Percentiles rank a stretch among this genome's conserved stretches.
Evolutionary conservation across 2,113 vertebrate genomes (phyloP).

Genomic region (Laterallus jamaicensis): DNA sequence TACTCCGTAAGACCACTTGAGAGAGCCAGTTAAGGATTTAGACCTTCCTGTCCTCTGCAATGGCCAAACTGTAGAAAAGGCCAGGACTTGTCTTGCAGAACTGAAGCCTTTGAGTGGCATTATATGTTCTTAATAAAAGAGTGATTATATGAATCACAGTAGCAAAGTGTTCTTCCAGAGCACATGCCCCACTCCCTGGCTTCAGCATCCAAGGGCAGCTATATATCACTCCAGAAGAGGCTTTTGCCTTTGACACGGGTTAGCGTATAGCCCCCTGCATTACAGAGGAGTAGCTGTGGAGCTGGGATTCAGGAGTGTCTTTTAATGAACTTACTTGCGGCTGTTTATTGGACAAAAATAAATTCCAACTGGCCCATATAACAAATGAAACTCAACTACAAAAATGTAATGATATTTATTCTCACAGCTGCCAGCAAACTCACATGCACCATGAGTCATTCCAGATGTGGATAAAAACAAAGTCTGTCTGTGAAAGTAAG

Average conservation of each 20-base stretch:
- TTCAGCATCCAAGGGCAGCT: neutral
- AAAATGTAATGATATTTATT: conserved; percentile 80
- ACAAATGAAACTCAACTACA: conserved; percentile 75
- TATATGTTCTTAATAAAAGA: conserved; percentile 33
- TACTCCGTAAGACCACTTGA: neutral
- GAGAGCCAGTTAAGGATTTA: neutral
- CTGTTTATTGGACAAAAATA: conserved; percentile 74
- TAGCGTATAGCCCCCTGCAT: neutral
- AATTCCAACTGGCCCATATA: conserved; percentile 76
- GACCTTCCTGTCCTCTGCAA: neutral
- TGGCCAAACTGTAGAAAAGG: neutral
- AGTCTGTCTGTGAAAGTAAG: conserved; percentile 76
- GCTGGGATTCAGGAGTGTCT: neutral
- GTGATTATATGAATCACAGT: conserved; percentile 39
- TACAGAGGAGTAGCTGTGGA: neutral
- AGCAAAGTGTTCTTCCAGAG: conserved; percentile 37
- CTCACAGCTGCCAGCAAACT: conserved; percentile 77
- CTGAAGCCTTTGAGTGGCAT: neutral
- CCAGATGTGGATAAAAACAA: conserved; percentile 85
- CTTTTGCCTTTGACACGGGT: neutral
- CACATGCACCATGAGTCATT: conserved; percentile 84
- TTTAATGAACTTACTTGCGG: conserved; percentile 59
- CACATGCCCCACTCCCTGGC: neutral
- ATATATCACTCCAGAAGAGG: neutral
- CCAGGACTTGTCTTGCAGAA: neutral